Evolutionary conservation across 2,113 vertebrate species (phyloP).

Genomic region (Chauna torquata): DNA sequence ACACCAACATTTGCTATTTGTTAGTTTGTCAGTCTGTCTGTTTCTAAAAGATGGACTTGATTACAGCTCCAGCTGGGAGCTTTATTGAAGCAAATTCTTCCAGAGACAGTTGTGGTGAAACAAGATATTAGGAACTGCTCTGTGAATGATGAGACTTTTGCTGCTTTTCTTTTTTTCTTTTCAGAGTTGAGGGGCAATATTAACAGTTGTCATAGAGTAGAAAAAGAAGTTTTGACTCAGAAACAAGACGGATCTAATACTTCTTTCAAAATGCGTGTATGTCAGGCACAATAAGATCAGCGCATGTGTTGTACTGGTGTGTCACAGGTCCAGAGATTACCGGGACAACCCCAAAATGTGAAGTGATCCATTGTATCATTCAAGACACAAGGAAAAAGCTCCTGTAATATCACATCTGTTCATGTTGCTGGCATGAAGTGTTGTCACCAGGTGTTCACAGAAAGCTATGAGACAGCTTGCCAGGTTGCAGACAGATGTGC

Average conservation of each 20-base stretch:
- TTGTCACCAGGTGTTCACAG: neutral
- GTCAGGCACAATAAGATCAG: neutral
- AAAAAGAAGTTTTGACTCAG: neutral
- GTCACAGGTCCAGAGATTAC: neutral
- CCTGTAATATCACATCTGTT: neutral
- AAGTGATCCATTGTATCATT: neutral
- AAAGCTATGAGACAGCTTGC: neutral
- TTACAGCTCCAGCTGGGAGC: slow-evolving; percentile 38
- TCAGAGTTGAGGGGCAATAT: neutral
- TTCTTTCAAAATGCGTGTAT: neutral
- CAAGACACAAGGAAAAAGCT: neutral
- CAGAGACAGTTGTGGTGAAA: neutral
- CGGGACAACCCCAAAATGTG: neutral
- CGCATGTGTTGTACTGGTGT: neutral
- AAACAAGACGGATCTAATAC: neutral
- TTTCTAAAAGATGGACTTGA: slow-evolving; percentile 26
- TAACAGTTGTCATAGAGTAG: neutral
- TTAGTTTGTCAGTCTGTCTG: slow-evolving; percentile 16
- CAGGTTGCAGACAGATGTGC: neutral
- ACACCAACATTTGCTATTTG: slow-evolving; percentile 44
- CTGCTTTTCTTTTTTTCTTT: neutral
- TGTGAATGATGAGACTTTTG: neutral
- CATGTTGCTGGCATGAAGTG: neutral
- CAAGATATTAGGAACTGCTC: slow-evolving; percentile 1
- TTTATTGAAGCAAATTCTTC: slow-evolving; percentile 50